These are phyloP conservation scores for Ictalurus furcatus DNA, from an alignment of 2,113 vertebrate species.

Conservation along the genomic window DNA sequence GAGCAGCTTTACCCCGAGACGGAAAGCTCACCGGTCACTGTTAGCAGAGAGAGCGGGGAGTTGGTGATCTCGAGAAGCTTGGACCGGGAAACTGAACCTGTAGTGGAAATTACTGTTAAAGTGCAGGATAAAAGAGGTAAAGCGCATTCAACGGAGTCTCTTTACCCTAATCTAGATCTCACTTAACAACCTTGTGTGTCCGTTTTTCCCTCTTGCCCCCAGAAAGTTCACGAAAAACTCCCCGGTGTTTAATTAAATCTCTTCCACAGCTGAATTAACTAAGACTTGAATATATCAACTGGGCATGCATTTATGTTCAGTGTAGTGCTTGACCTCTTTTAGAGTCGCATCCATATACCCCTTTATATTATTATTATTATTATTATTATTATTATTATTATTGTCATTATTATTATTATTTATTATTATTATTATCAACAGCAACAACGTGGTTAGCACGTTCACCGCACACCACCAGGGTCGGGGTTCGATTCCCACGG, in stretches of 20 bases:
- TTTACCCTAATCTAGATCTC: background rate
- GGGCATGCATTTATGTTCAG: background rate
- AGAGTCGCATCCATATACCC: background rate
- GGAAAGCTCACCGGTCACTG: constrained; percentile 75
- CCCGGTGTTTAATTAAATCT: background rate
- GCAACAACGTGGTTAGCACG: too few species aligned
- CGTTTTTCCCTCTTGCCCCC: background rate
- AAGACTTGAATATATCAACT: background rate
- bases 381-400: too few species aligned
- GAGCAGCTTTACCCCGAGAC: constrained; percentile 76
- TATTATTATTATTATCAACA: too few species aligned
- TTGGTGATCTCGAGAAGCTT: constrained; percentile 75
- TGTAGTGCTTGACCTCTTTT: background rate
- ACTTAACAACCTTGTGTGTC: background rate
- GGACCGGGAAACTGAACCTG: constrained; percentile 78
- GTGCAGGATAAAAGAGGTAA: constrained; percentile 81
- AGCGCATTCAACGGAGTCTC: constrained; percentile 2
- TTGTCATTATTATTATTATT: too few species aligned
- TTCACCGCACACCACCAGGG: too few species aligned
- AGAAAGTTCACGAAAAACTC: background rate
- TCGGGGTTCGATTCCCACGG: too few species aligned
- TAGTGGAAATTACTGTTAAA: constrained; percentile 78
- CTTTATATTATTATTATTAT: background rate
- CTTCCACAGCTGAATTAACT: background rate
- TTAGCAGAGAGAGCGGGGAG: constrained; percentile 78